These are phyloP conservation scores for Neelides sp. DNA, from an alignment of 1,140 invertebrate species.

Conservation along the genomic window DNA sequence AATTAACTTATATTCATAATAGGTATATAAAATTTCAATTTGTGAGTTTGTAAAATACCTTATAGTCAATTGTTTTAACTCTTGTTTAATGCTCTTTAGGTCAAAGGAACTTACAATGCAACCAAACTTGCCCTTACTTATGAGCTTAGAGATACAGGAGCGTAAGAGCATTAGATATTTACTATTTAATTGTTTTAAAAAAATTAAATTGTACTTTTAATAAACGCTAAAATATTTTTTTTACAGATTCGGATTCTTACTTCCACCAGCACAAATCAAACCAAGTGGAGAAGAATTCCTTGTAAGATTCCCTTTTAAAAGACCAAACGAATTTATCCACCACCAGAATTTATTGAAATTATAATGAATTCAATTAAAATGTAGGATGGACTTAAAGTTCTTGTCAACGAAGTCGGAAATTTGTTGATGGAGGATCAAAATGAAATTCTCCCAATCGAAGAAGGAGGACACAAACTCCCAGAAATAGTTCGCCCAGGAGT, in stretches of 20 bases:
- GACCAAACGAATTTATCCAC: too few relatives aligned
- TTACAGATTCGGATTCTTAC: slow-evolving; percentile 9
- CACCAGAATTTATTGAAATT: too few relatives aligned
- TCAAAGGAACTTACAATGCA: slow-evolving; percentile 3
- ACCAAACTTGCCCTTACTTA: slow-evolving; percentile 12
- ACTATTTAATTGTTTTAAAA: neutral
- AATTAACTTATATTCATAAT: neutral
- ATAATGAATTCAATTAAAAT: too few relatives aligned
- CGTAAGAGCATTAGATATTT: too few relatives aligned
- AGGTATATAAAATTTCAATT: too few relatives aligned
- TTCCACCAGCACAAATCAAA: slow-evolving; percentile 8
- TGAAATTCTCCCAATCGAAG: slow-evolving; percentile 4
- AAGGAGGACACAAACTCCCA: neutral
- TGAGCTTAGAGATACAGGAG: slow-evolving; percentile 19
- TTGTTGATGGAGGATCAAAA: neutral
- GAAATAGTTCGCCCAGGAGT: too few relatives aligned
- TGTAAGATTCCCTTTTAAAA: too few relatives aligned
- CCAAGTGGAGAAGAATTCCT: slow-evolving; percentile 1
- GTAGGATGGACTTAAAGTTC: too few relatives aligned
- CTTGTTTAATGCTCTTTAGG: too few relatives aligned
- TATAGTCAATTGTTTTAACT: too few relatives aligned
- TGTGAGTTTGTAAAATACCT: too few relatives aligned
- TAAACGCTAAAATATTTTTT: neutral
- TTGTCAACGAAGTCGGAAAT: too few relatives aligned
- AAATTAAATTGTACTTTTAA: neutral